phyloP scores from a whole-genome alignment of 2,113 vertebrate genomes.

The Periophthalmodon schlosseri region DNA sequence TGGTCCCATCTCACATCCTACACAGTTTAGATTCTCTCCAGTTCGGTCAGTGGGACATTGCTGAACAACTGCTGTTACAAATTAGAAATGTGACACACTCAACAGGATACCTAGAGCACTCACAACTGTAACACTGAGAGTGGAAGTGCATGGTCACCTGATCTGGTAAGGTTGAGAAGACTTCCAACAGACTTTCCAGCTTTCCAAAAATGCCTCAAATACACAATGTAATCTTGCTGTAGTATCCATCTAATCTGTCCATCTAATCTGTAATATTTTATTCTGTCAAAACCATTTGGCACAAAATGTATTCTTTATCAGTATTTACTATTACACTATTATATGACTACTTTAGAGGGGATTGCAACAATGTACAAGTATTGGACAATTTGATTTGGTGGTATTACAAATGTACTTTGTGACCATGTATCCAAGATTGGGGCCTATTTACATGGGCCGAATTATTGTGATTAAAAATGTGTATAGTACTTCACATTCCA shows the following conservation, averaged over 20 bases:
- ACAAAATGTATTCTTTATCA: neutral
- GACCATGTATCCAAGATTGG: too few relatives aligned
- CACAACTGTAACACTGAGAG: constrained; percentile 22
- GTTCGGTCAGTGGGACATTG: constrained; percentile 34
- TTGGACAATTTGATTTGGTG: neutral
- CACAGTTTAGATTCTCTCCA: neutral
- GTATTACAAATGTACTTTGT: too few relatives aligned
- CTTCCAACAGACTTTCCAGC: constrained; percentile 5
- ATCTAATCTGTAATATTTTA: neutral
- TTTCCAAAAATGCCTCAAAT: neutral
- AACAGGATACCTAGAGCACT: constrained; percentile 42
- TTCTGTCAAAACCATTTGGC: too few relatives aligned
- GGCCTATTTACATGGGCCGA: neutral
- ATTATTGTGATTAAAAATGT: neutral
- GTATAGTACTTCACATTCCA: too few relatives aligned
- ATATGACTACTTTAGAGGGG: too few relatives aligned
- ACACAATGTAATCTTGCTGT: neutral
- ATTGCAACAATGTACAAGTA: neutral
- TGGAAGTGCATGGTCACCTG: constrained; percentile 29
- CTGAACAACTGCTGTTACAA: constrained; percentile 60
- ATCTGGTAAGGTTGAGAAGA: constrained; percentile 15
- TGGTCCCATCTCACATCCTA: constrained; percentile 37
- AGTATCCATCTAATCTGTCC: too few relatives aligned
- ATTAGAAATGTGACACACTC: constrained; percentile 64
- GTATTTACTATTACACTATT: neutral